Evolutionary conservation across 2,113 vertebrate genomes (phyloP), one percentile per base, ranked within the genome.

Genomic region (Sylvietta virens): DNA sequence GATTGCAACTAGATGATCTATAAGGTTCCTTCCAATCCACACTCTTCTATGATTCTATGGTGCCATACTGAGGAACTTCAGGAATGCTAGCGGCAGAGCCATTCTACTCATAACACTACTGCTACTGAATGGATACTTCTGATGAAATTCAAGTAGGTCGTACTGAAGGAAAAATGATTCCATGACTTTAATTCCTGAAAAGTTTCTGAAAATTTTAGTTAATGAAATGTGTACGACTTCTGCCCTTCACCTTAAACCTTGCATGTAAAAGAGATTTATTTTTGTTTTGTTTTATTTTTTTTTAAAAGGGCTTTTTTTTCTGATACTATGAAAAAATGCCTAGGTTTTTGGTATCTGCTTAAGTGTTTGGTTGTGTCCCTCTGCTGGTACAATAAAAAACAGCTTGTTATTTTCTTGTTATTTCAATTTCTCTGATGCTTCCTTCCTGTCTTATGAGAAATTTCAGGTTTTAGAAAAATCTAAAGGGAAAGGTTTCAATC

Each of bases 51-150:
- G 22, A 44, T 65, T 50, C 18, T 24, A 0, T 23, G 12, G 20
- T 35, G 13, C 15, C 20, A 44, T 9, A 44, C 7, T 16, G 22
- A 84, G 40, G 83, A 70, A 40, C 11, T 44, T 61, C 42, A 71
- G 39, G 44, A 69, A 57, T 15, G 3, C 3, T 37, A 24, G 27
- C 0, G 0, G 4, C 28, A 81, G 7, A 83, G 13, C 2, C 0
- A 0, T 58, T 74, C 24, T 81, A 10, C 17, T 69, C 12, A 21
- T 40, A 72, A 65, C 3, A 23, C 6, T 56, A 4, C 13, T 67
- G 27, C 7, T 42, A 40, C 7, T 64, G 23, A 48, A 37, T 15
- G 5, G 16, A 45, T 13, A 54, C 3, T 39, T 39, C 18, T 40
- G 9, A 16, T 48, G n/a, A 92, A 87, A 69, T 57, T 57, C 11